Percentiles rank a stretch among this genome's conserved stretches.
Conservation (phyloP, 1,140 invertebrate species). For the Drosophila bipectinata region DNA sequence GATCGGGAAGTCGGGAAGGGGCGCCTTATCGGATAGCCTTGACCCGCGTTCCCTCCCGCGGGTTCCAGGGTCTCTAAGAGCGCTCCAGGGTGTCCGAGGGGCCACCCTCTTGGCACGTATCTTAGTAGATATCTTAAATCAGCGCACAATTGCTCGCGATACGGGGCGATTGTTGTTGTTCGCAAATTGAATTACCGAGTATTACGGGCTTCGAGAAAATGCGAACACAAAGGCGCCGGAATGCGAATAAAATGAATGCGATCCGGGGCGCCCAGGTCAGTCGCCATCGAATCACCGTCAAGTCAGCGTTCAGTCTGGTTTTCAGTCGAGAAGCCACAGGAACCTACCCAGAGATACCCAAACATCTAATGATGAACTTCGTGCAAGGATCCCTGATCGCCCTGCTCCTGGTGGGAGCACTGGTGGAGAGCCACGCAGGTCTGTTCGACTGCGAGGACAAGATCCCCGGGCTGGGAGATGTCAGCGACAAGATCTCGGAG, state of each 20-base stretch:
- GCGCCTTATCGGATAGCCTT: background rate
- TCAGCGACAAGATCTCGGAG: constrained; percentile 57
- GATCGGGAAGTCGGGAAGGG: no score
- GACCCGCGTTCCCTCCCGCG: background rate
- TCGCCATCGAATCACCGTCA: constrained; percentile 24
- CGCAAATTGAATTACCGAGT: constrained; percentile 67
- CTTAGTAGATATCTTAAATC: constrained; percentile 41
- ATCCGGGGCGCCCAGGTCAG: constrained; percentile 48
- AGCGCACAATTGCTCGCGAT: constrained; percentile 57
- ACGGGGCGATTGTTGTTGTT: constrained; percentile 29
- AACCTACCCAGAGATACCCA: background rate
- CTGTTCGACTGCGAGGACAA: constrained; percentile 74
- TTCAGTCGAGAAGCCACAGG: constrained; percentile 6
- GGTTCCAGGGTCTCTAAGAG: background rate
- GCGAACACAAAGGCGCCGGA: constrained; percentile 47
- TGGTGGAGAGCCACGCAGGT: constrained; percentile 38
- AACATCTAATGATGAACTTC: constrained; percentile 27
- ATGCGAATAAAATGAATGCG: constrained; percentile 51
- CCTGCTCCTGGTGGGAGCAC: constrained; percentile 28
- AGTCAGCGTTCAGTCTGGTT: constrained; percentile 47
- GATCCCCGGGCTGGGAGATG: constrained; percentile 45
- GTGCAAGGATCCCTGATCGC: constrained; percentile 32
- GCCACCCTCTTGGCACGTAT: constrained; percentile 5
- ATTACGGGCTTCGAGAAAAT: constrained; percentile 42
- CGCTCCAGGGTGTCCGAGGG: background rate